Evolutionary conservation across 1,140 invertebrate genomes (phyloP).

Genomic region (Schmidtea mediterranea): DNA sequence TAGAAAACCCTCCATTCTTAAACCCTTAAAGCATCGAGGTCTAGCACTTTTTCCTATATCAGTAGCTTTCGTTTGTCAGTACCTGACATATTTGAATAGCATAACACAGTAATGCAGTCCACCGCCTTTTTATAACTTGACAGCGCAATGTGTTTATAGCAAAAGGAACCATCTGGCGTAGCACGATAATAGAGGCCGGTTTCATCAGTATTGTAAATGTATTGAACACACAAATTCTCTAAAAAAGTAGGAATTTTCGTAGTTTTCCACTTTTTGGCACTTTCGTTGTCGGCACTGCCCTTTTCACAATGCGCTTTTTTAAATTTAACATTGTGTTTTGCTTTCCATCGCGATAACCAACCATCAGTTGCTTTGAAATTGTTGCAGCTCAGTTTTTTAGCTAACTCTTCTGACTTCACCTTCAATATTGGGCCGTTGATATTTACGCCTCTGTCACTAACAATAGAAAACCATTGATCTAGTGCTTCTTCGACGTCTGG

Average conservation of each 20-base stretch:
- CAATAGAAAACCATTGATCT: no score
- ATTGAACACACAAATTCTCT: conserved; percentile 16
- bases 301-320: no score
- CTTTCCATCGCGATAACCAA: no score
- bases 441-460: no score
- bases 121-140: conserved; percentile 10
- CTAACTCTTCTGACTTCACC: no score
- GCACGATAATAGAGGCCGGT: conserved; percentile 27
- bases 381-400: no score
- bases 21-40: conserved; percentile 9
- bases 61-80: conserved; percentile 11
- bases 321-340: no score
- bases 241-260: conserved; percentile 8
- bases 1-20: conserved; percentile 8
- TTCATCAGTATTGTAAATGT: conserved; percentile 29
- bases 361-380: no score
- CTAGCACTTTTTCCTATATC: conserved; percentile 10
- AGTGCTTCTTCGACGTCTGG: no score
- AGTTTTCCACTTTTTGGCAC: neutral
- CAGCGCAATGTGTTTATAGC: conserved; percentile 17
- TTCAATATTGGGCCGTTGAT: no score
- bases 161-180: conserved; percentile 22
- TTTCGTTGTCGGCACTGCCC: no score
- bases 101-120: conserved; percentile 11
- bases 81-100: conserved; percentile 10